Conservation (phyloP, 2,113 vertebrate genomes). For the Larimichthys polyactis region DNA sequence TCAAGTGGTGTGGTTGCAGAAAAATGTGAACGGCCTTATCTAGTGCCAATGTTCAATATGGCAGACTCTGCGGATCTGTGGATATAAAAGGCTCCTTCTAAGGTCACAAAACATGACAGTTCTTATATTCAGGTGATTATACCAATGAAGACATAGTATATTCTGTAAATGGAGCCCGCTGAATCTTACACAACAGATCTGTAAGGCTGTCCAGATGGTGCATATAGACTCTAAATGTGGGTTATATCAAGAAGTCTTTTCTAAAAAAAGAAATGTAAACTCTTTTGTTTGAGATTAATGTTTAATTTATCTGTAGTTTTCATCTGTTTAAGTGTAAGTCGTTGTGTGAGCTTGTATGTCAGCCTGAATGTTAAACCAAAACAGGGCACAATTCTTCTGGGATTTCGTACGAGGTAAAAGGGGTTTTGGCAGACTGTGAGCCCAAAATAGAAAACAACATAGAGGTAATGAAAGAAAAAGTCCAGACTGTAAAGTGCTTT, state of each 20-base stretch:
- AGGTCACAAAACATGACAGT: too few species aligned
- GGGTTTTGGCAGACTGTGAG: constrained; percentile 24
- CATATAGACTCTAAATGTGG: neutral
- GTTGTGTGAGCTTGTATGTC: neutral
- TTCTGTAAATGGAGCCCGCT: too few species aligned
- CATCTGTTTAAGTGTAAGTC: neutral
- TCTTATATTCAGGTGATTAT: too few species aligned
- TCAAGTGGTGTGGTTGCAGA: too few species aligned
- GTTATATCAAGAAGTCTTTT: neutral
- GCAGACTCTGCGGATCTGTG: too few species aligned
- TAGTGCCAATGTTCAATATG: too few species aligned
- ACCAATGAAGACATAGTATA: too few species aligned
- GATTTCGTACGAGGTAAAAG: constrained; percentile 38
- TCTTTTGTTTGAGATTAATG: neutral
- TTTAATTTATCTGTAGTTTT: constrained; percentile 24
- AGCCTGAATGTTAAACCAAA: constrained; percentile 22
- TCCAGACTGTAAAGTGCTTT: constrained; percentile 38
- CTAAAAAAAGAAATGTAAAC: neutral
- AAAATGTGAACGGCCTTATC: too few species aligned
- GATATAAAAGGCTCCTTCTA: too few species aligned
- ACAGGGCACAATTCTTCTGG: constrained; percentile 29
- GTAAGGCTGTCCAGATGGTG: neutral
- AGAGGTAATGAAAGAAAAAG: constrained; percentile 47
- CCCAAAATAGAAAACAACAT: constrained; percentile 60
- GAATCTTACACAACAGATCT: too few species aligned